Evolutionary conservation across 1,140 invertebrate species (phyloP).

Genomic region (Drosophila ironensis): DNA sequence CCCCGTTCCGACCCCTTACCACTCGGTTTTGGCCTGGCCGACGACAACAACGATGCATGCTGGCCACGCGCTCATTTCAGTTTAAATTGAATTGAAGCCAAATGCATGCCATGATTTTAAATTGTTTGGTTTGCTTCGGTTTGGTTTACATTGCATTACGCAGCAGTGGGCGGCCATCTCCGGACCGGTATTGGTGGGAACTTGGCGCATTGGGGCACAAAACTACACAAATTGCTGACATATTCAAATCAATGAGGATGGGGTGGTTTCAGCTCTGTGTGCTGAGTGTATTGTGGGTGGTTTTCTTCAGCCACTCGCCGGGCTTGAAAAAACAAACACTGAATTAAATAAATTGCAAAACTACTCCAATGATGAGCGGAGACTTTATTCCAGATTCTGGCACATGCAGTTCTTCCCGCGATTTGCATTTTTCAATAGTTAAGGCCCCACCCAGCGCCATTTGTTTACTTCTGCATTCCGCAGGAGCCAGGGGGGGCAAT

Average conservation of each 20-base stretch:
- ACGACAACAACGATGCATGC: conserved; percentile 28
- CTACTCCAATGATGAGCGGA: conserved; percentile 12
- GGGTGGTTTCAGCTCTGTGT: no score
- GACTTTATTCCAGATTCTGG: background rate
- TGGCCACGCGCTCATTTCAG: conserved; percentile 63
- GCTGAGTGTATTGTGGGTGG: conserved; percentile 23
- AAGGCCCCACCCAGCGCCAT: background rate
- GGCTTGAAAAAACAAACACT: conserved; percentile 62
- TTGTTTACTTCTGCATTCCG: conserved; percentile 27
- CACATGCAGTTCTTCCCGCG: background rate
- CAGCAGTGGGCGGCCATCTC: conserved; percentile 34
- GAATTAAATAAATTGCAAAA: conserved; percentile 69
- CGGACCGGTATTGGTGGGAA: background rate
- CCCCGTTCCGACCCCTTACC: background rate
- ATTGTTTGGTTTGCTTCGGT: conserved; percentile 66
- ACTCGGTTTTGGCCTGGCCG: background rate
- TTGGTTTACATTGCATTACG: conserved; percentile 77
- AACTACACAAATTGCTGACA: conserved; percentile 80
- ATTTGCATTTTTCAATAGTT: conserved; percentile 34
- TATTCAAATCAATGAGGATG: conserved; percentile 76
- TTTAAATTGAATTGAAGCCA: conserved; percentile 80
- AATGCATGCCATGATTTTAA: conserved; percentile 79
- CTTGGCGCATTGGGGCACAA: conserved; percentile 66
- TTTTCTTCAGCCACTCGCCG: conserved; percentile 21
- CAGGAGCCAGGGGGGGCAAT: conserved; percentile 15